These are phyloP conservation scores for Caradrina kadenii DNA, from an alignment of 2,888 invertebrate genomes.

Conservation along the genomic window DNA sequence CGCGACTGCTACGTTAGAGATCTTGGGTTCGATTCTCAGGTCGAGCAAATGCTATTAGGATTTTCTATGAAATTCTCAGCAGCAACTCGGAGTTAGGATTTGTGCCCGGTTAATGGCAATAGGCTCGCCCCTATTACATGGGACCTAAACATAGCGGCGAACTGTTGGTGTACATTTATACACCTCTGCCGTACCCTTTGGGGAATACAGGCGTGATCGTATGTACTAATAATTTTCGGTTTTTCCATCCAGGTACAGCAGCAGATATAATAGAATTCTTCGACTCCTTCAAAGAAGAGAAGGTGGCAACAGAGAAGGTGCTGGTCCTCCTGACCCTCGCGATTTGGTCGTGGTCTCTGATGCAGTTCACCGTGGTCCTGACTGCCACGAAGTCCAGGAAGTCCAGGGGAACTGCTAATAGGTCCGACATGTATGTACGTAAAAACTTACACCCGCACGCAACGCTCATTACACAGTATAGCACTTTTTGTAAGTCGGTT, in stretches of 20 bases:
- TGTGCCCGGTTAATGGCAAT: no score
- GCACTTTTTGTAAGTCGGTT: constrained; percentile 35
- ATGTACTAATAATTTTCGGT: not conserved
- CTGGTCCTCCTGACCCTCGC: constrained; percentile 96
- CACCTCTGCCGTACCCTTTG: no score
- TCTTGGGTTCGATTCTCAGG: no score
- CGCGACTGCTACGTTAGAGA: no score
- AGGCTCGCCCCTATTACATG: no score
- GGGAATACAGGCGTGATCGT: no score
- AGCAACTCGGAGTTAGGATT: no score
- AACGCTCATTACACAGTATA: constrained; percentile 39
- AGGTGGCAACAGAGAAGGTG: constrained; percentile 94
- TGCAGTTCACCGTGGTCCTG: constrained; percentile 98
- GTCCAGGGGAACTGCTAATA: constrained; percentile 92
- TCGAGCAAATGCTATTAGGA: no score
- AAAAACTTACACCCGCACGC: constrained; percentile 58
- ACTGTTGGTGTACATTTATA: no score
- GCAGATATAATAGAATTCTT: constrained; percentile 99
- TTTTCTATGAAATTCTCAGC: no score
- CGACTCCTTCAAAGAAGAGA: constrained; percentile 98
- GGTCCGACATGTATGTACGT: constrained; percentile 89
- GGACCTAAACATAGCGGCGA: no score
- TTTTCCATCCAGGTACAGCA: constrained; percentile 92
- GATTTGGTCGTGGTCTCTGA: constrained; percentile 98
- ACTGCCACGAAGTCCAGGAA: constrained; percentile 96